Base-by-base conservation (phyloP, 2,797 vertebrate genomes). In the Anolis apletophallus region DNA sequence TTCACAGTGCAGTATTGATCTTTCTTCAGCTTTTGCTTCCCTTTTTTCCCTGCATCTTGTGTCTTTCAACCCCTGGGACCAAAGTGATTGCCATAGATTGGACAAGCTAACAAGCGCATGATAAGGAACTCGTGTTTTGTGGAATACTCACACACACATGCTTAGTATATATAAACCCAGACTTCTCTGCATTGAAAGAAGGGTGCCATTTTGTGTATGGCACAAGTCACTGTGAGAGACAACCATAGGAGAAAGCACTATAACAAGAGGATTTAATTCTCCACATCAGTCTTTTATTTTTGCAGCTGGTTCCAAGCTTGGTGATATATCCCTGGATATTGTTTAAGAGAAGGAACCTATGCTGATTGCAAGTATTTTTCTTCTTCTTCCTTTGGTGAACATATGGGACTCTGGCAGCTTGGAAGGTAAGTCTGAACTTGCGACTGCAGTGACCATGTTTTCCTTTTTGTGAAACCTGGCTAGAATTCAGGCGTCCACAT, bases 21-120 rank as follows among this genome's bases (percentile, higher is more conserved):
- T 98, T 98, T 98, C 97, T 98, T 98, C 97, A 97, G 98, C 97
- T 97, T 98, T 97, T 94, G 97, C 98, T 98, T 98, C 94, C 96
- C 96, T 95, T 98, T 98, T 97, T 97, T 97, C 95, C 95, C 97
- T 96, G 95, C 94, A 85, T 97, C 97, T 98, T 96, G 96, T 98
- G 97, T 98, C 98, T 99, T 98, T 98, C 97, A 98, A 97, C 98
- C 98, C 98, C 96, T 97, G 98, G 98, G 98, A 99, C 97, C 92
- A 95, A 96, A 97, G 97, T 98, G 98, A 99, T 99, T 98, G 99
- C 98, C 97, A 98, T 98, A 99, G 98, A 99, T 98, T 98, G 98
- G 98, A 99, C 98, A 99, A 98, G 97, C 98, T 99, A 99, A 99
- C 98, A 98, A 99, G 97, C 97, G 93, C 98, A 98, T 98, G 98